Evolutionary conservation across 2,797 vertebrate species (phyloP).

Genomic region (Ptychobarbus kaznakovi): DNA sequence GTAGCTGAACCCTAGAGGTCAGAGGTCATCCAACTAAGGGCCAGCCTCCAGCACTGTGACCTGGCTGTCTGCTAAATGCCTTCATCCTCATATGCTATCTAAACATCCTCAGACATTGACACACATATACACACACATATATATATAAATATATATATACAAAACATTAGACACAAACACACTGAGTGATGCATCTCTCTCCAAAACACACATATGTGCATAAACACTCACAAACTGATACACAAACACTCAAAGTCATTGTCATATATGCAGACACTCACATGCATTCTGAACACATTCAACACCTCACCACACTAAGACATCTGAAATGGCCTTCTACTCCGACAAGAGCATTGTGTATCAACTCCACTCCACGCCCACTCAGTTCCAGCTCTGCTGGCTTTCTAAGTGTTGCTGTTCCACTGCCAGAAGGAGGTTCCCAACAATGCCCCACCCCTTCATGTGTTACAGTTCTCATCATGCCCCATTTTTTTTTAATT

Average conservation of each 20-base stretch:
- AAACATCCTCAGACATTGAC: constrained; percentile 41
- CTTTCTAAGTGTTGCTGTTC: constrained; percentile 83
- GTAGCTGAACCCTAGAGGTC: constrained; percentile 56
- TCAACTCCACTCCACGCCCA: constrained; percentile 75
- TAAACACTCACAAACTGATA: constrained; percentile 28
- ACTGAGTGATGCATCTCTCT: constrained; percentile 26
- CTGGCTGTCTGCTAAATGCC: constrained; percentile 83
- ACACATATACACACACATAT: constrained; percentile 42
- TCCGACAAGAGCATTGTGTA: constrained; percentile 86
- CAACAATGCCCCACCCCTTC: constrained; percentile 59
- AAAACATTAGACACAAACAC: constrained; percentile 21
- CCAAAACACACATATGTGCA: constrained; percentile 17
- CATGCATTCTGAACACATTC: constrained; percentile 46
- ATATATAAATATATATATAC: too few relatives aligned
- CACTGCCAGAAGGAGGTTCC: constrained; percentile 85
- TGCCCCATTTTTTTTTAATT: constrained; percentile 54
- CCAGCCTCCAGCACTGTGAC: constrained; percentile 85
- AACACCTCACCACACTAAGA: constrained; percentile 57
- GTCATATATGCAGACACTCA: constrained; percentile 55
- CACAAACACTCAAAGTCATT: constrained; percentile 47
- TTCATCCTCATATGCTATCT: constrained; percentile 74
- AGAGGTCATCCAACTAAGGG: constrained; percentile 73
- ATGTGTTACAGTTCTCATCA: constrained; percentile 59
- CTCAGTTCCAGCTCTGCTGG: constrained; percentile 75
- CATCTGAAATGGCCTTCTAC: constrained; percentile 81